Base-by-base conservation (phyloP, 2,797 vertebrate species). In the Cossypha caffra region DNA sequence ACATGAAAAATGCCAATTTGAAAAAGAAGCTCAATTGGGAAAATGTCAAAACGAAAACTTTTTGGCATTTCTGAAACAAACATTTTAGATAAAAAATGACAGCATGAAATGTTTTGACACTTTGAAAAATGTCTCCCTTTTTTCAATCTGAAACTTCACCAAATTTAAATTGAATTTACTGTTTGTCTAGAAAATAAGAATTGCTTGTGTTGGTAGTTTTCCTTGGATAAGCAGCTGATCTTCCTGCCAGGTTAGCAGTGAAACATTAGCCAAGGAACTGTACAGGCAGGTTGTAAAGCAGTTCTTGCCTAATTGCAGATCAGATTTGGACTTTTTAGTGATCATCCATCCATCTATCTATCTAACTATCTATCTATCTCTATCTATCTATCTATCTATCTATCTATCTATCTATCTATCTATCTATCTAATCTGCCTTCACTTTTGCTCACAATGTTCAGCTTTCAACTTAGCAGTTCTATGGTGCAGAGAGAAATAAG, bases 101-200 rank as follows among this genome's bases (percentile, higher is more conserved):
- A 95, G 75, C 66, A 35, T 88, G 79, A 90, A 94, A 84, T 94
- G 91, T 94, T 97, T 95, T 95, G 94, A 93, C 93, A 80, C 62
- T 93, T 95, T 86, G 72, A 94, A 93, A 86, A 96, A 95, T 86
- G 55, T 57, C 80, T 92, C 71, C 28, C 15, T 78, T 75, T 87
- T 90, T 78, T 61, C 66, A 55, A 55, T 81, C 67, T 82, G 80
- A 96, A 96, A 82, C 83, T 73, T 90, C 57, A 88, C 74, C 83
- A 90, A 92, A 96, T 92, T 96, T 82, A 88, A 93, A 79, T 88
- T 79, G 58, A 93, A 91, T 95, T 95, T 95, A 80, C 61, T 93
- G 33, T 94, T 88, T 76, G 79, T 90, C 93, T 88, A 54, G 79
- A 88, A 91, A 93, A 93, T 74, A 72, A 64, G 64, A 86, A 75